Percentiles rank a stretch among this genome's conserved stretches.
Evolutionary conservation across 2,113 vertebrate species (phyloP).

Genomic region (Chaetodon trifascialis): DNA sequence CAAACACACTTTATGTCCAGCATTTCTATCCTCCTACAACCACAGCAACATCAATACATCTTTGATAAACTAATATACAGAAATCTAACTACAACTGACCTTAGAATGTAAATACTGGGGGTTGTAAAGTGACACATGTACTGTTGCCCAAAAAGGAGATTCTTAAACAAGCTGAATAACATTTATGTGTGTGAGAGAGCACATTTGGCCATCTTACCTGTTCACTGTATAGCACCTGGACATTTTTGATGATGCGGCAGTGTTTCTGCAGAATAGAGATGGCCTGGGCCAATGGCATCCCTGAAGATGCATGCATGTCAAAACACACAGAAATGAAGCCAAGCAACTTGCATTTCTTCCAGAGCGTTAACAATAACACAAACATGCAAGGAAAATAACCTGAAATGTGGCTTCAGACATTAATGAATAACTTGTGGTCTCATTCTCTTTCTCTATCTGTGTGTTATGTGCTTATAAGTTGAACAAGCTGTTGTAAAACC

Average conservation of each 20-base stretch:
- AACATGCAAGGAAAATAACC: neutral
- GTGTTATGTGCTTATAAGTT: too few species aligned
- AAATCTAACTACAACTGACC: neutral
- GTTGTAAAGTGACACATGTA: neutral
- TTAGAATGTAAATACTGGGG: neutral
- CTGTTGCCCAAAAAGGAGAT: neutral
- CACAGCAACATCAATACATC: too few species aligned
- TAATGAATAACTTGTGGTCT: neutral
- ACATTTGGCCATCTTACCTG: constrained; percentile 84
- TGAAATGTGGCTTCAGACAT: neutral
- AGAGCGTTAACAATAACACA: neutral
- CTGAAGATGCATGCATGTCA: constrained; percentile 76
- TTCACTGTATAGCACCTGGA: constrained; percentile 99
- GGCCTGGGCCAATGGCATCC: constrained; percentile 98
- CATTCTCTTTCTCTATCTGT: neutral
- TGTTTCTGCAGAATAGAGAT: constrained; percentile 98
- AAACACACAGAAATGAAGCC: neutral
- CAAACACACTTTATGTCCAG: too few species aligned
- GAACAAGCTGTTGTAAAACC: constrained; percentile 35
- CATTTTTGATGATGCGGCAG: constrained; percentile 98
- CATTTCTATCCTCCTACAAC: too few species aligned
- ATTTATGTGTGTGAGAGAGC: neutral
- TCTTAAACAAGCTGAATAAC: neutral
- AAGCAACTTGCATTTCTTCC: neutral
- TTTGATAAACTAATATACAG: neutral